phyloP scores from a whole-genome alignment of 2,113 vertebrate species.

The Pteropus alecto region DNA sequence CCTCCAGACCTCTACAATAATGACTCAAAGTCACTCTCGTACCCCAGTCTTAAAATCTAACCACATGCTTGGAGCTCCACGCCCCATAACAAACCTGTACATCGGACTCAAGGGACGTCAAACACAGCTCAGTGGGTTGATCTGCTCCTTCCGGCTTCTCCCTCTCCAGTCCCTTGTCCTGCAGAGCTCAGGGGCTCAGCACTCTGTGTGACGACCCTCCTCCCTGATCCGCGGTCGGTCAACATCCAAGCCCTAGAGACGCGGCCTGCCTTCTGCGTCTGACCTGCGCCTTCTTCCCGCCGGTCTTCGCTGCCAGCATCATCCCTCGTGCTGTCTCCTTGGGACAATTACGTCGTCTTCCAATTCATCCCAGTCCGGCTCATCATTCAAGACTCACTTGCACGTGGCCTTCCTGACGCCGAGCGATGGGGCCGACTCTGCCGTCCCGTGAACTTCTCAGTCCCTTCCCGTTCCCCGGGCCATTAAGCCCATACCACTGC shows the following conservation, averaged over 20 bases:
- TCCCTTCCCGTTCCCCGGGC: too few species aligned
- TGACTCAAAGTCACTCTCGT: background rate
- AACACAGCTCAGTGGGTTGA: fast-evolving
- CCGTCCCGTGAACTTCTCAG: fast-evolving
- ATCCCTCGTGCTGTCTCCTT: background rate
- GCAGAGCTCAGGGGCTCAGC: fast-evolving
- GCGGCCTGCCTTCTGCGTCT: fast-evolving
- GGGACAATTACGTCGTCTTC: background rate
- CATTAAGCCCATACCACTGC: background rate
- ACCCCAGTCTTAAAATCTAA: background rate
- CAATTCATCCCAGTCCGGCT: fast-evolving
- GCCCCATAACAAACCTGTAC: background rate
- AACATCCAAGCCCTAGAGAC: background rate
- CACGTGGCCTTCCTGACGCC: too few species aligned
- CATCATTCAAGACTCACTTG: too few species aligned
- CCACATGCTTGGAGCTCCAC: background rate
- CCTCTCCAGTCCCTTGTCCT: fast-evolving
- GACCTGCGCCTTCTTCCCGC: background rate
- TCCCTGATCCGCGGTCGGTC: fast-evolving
- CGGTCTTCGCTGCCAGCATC: fast-evolving
- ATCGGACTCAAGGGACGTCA: too few species aligned
- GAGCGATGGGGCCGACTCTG: background rate
- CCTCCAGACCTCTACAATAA: background rate
- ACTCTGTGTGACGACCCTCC: fast-evolving
- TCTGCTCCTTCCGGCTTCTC: fast-evolving